These are phyloP conservation scores for Scleropages formosus DNA, from an alignment of 2,797 vertebrate species.

Conservation along the genomic window DNA sequence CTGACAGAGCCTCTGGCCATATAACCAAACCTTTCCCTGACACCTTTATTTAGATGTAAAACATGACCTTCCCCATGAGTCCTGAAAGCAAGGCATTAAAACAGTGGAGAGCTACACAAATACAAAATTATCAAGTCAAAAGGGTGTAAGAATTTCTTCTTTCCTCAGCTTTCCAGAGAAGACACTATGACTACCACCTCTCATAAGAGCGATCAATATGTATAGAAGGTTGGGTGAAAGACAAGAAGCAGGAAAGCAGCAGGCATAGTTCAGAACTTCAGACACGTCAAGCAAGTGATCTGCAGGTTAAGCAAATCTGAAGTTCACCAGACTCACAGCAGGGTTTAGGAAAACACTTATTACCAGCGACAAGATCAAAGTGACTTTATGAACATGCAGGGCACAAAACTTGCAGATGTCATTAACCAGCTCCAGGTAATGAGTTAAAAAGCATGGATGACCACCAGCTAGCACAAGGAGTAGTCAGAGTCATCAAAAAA, in stretches of 20 bases:
- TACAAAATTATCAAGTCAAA: not conserved
- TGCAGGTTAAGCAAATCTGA: not conserved
- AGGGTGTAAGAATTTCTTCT: not conserved
- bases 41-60: not conserved
- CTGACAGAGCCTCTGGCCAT: constrained; percentile 47
- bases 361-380: too few relatives aligned
- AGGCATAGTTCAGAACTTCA: not conserved
- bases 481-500: too few relatives aligned
- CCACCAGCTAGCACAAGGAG: not conserved
- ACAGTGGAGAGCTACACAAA: too few relatives aligned
- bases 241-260: not conserved
- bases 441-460: not conserved
- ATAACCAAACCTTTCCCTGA: too few relatives aligned
- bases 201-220: not conserved
- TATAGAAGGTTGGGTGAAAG: not conserved
- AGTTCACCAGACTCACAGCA: too few relatives aligned
- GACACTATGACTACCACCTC: not conserved
- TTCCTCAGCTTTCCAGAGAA: too few relatives aligned
- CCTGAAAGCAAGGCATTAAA: not conserved
- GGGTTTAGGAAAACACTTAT: too few relatives aligned
- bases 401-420: not conserved
- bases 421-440: too few relatives aligned
- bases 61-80: too few relatives aligned
- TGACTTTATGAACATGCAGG: not conserved
- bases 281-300: not conserved